phyloP scores from a whole-genome alignment of 2,113 vertebrate genomes.

The Cyprinodon tularosa region DNA sequence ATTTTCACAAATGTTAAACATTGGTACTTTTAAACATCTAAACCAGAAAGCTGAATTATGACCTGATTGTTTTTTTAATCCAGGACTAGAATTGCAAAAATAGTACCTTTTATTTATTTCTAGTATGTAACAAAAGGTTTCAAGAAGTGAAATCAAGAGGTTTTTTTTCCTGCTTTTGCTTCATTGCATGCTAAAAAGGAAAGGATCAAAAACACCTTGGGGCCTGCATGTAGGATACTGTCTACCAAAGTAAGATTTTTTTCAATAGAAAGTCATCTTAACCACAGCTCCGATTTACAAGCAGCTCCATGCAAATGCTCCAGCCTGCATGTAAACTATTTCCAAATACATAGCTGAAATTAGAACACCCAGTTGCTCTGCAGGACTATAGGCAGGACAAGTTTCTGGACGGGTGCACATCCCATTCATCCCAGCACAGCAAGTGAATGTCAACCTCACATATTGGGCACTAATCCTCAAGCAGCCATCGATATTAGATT shows the following conservation, averaged over 20 bases:
- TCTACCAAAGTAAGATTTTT: conserved; percentile 21
- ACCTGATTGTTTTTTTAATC: not conserved
- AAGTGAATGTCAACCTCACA: conserved; percentile 38
- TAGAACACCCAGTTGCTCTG: conserved; percentile 87
- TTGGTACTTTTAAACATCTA: not conserved
- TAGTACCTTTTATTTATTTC: not conserved
- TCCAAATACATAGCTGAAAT: conserved; percentile 81
- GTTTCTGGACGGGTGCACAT: conserved; percentile 76
- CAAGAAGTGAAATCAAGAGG: not conserved
- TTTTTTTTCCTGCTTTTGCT: not conserved
- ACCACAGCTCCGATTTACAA: conserved; percentile 5
- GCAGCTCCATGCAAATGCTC: conserved; percentile 46
- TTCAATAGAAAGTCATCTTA: not conserved
- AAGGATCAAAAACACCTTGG: not conserved
- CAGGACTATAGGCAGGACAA: conserved; percentile 73
- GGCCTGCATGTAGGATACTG: conserved; percentile 27
- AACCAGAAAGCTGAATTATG: not conserved
- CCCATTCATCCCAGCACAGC: conserved; percentile 6
- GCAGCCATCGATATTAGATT: not conserved
- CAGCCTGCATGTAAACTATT: conserved; percentile 53
- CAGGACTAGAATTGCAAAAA: not conserved
- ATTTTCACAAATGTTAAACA: not conserved
- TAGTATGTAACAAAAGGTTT: not conserved
- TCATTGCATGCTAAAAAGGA: not conserved
- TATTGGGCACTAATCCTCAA: not conserved